A percentile compares a stretch with the other conserved stretches of the same genome.
phyloP scores from a whole-genome alignment of 2,888 invertebrate genomes.

The Noctua fimbriata region DNA sequence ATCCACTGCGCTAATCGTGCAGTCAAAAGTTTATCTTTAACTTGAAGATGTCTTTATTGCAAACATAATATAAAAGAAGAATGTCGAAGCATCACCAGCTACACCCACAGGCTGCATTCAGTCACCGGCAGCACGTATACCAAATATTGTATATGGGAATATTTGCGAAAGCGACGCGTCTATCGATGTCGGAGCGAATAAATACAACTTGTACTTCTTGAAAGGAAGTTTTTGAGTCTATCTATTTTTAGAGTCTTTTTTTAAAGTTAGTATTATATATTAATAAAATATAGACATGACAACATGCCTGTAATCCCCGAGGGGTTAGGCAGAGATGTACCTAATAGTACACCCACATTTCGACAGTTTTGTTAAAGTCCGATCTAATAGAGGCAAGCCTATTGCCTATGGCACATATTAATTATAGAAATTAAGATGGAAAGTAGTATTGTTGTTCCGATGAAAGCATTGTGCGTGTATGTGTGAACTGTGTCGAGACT shows the following conservation, averaged over 20 bases:
- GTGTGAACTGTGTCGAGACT: no score
- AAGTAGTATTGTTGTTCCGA: no score
- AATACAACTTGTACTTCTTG: neutral
- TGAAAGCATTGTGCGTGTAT: no score
- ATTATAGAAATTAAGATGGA: no score
- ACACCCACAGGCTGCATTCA: constrained; percentile 22
- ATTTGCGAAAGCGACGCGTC: constrained; percentile 11
- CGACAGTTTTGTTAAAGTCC: no score
- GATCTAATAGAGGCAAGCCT: no score
- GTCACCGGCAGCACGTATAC: constrained; percentile 39
- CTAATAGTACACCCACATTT: no score
- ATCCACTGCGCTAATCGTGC: neutral
- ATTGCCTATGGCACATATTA: no score
- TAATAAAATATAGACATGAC: neutral
- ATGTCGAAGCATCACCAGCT: neutral
- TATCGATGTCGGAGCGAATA: neutral
- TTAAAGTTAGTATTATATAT: neutral
- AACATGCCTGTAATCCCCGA: no score
- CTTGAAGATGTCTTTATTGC: neutral
- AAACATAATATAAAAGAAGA: neutral
- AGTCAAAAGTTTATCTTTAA: neutral
- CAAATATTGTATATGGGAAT: constrained; percentile 25
- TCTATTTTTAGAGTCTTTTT: neutral
- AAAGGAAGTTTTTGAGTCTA: neutral
- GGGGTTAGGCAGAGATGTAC: no score